These are phyloP conservation scores for Tenthredo mesomela DNA, from an alignment of 2,888 invertebrate species.

Conservation along the genomic window DNA sequence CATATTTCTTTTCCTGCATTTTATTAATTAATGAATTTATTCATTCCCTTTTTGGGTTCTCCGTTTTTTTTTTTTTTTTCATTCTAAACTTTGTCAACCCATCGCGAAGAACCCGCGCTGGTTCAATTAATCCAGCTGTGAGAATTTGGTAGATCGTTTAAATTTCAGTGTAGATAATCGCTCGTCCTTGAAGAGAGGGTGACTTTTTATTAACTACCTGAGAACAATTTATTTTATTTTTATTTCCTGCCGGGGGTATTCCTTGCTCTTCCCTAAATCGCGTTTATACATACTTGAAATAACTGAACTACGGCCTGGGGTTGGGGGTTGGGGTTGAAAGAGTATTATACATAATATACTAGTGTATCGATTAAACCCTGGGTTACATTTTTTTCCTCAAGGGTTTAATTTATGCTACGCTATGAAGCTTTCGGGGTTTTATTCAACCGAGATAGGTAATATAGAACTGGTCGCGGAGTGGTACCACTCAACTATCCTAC, in stretches of 20 bases:
- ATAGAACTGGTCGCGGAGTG: slow-evolving; percentile 72
- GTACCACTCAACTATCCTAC: slow-evolving; percentile 71
- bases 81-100: not conserved
- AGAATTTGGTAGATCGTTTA: not conserved
- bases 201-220: slow-evolving; percentile 2
- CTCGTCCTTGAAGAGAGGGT: not conserved
- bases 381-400: slow-evolving; percentile 17
- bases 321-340: not conserved
- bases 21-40: not conserved
- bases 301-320: not conserved
- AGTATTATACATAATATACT: not conserved
- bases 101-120: not conserved
- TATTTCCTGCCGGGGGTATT: not conserved
- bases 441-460: slow-evolving; percentile 60
- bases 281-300: slow-evolving; percentile 33
- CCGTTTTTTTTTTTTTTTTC: too few species aligned
- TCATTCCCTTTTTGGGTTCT: not conserved
- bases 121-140: not conserved
- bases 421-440: slow-evolving; percentile 9
- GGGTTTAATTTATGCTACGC: slow-evolving; percentile 48
- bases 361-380: slow-evolving; percentile 35
- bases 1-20: not conserved
- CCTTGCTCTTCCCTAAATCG: slow-evolving; percentile 1
- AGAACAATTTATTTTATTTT: not conserved
- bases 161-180: not conserved